These are phyloP conservation scores for Motacilla alba DNA, from an alignment of 2,113 vertebrate species.

Conservation along the genomic window DNA sequence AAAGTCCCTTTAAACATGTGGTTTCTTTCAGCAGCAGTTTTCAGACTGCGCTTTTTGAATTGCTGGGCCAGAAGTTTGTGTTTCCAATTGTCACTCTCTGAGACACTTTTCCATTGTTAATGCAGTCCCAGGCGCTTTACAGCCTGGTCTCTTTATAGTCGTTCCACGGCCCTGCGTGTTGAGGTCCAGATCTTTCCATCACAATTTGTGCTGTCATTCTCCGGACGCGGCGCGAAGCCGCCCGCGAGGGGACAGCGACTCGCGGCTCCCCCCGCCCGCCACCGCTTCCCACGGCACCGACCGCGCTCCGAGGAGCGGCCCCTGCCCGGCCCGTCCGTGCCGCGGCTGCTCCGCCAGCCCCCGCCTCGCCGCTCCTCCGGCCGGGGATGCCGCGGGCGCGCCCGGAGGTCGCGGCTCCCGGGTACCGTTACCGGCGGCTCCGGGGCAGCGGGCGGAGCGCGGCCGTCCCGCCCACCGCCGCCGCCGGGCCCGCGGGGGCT, in stretches of 20 bases:
- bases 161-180: not conserved
- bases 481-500: not conserved
- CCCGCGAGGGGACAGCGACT: not conserved
- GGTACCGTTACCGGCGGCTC: not conserved
- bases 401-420: not conserved
- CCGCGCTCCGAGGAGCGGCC: not conserved
- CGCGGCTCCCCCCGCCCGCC: not conserved
- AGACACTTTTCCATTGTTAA: not conserved
- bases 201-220: not conserved
- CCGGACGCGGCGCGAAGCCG: not conserved
- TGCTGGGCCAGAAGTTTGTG: slow-evolving; percentile 16
- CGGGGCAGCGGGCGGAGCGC: not conserved
- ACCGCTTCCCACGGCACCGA: not conserved
- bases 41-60: not conserved
- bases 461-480: not conserved
- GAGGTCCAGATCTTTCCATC: not conserved
- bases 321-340: accelerated
- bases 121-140: not conserved
- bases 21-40: not conserved
- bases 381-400: not conserved
- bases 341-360: not conserved
- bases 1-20: not conserved
- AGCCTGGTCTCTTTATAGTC: not conserved
- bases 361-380: not conserved
- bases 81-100: slow-evolving; percentile 39